Percentiles rank a stretch among this genome's conserved stretches.
phyloP scores from a whole-genome alignment of 64 coral and sea anemone genomes.

The Porites lutea region DNA sequence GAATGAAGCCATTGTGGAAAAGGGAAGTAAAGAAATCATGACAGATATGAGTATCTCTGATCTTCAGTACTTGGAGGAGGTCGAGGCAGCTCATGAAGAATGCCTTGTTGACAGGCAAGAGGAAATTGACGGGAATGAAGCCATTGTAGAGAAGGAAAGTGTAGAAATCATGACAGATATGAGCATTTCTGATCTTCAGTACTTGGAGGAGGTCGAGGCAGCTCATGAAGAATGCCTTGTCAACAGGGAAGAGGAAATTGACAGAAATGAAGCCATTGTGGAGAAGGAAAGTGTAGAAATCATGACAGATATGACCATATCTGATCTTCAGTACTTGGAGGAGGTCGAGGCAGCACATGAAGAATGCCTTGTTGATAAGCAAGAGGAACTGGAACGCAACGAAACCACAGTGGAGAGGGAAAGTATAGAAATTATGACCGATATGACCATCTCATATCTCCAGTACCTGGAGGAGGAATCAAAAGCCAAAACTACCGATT shows the following conservation, averaged over 20 bases:
- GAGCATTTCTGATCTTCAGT: neutral
- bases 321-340: constrained; percentile 23
- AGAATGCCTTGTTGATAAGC: constrained; percentile 26
- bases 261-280: neutral
- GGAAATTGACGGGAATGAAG: neutral
- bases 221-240: constrained; percentile 42
- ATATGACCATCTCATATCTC: constrained; percentile 28
- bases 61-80: constrained; percentile 6
- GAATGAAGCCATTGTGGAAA: neutral
- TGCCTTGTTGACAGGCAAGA: neutral
- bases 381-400: neutral
- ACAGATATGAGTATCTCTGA: constrained; percentile 8
- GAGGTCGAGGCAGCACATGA: constrained; percentile 44
- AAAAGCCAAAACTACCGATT: neutral
- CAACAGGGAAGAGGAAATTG: neutral
- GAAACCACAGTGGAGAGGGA: neutral
- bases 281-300: neutral
- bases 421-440: constrained; percentile 32
- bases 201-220: constrained; percentile 38
- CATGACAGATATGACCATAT: constrained; percentile 3
- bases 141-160: neutral
- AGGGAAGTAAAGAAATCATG: constrained; percentile 9
- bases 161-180: constrained; percentile 50
- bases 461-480: constrained; percentile 1
- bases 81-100: neutral